Percentiles rank a stretch among this genome's conserved stretches.
Conservation (phyloP, 2,888 invertebrate species). For the Exocentrus adspersus region DNA sequence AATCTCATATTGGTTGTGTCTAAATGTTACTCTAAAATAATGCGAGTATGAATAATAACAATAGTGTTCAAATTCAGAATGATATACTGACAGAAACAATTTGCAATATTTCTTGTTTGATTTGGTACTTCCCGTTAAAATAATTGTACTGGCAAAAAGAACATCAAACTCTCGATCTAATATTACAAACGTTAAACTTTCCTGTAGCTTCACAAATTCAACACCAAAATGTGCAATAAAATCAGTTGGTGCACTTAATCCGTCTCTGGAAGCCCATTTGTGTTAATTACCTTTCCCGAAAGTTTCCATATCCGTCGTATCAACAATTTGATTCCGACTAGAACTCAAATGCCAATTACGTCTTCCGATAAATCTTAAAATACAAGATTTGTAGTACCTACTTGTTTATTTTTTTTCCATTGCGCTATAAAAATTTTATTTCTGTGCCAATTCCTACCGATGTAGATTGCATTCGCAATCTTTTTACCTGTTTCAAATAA, state of each 20-base stretch:
- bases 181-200: too few species aligned
- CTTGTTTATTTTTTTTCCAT: background rate
- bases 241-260: too few species aligned
- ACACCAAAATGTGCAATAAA: too few species aligned
- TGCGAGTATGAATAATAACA: background rate
- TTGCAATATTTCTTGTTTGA: too few species aligned
- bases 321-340: too few species aligned
- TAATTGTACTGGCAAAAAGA: too few species aligned
- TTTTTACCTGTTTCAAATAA: background rate
- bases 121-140: too few species aligned
- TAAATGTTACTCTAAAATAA: conserved; percentile 9
- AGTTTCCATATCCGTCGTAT: too few species aligned
- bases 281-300: background rate
- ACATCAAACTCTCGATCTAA: too few species aligned
- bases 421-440: background rate
- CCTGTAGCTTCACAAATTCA: too few species aligned
- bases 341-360: background rate
- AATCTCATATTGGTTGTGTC: conserved; percentile 24
- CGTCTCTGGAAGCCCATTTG: background rate
- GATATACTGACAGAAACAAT: background rate
- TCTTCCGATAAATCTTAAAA: background rate
- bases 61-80: conserved; percentile 3
- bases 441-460: too few species aligned
- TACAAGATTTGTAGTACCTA: background rate
- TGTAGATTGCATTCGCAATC: too few species aligned